Evolutionary conservation across 1,140 invertebrate genomes (phyloP).

Genomic region (Leptinotarsa defecta): DNA sequence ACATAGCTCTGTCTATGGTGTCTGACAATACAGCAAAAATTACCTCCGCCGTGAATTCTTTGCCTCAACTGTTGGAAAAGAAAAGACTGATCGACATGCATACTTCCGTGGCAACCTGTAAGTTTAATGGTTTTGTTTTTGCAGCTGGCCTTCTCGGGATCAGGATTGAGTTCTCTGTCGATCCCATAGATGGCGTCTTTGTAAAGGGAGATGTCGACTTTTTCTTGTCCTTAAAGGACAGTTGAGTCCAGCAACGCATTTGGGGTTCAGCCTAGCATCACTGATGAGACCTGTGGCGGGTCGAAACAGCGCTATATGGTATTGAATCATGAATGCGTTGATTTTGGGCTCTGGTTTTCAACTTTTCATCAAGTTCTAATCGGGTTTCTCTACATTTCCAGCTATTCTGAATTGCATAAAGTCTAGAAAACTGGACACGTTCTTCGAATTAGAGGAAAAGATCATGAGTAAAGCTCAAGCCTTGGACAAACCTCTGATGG

Average conservation of each 20-base stretch:
- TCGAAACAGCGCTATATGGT: no score
- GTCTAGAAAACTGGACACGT: conserved; percentile 88
- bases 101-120: conserved; percentile 93
- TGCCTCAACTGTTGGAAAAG: conserved; percentile 95
- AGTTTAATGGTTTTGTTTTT: conserved; percentile 1
- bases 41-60: conserved; percentile 91
- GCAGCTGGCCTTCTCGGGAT: no score
- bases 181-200: no score
- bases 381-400: conserved; percentile 33
- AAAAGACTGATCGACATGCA: conserved; percentile 98
- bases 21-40: conserved; percentile 93
- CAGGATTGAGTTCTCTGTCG: no score
- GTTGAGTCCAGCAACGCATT: no score
- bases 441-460: conserved; percentile 98
- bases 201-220: no score
- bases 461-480: conserved; percentile 84
- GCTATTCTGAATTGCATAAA: conserved; percentile 90
- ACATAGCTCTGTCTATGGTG: conserved; percentile 78
- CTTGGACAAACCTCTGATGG: conserved; percentile 75
- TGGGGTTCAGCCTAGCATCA: no score
- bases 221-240: no score
- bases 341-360: background rate
- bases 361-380: conserved; percentile 11
- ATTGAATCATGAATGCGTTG: no score
- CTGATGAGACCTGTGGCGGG: no score